phyloP scores from a whole-genome alignment of 2,888 invertebrate genomes.

The Seira musarum region DNA sequence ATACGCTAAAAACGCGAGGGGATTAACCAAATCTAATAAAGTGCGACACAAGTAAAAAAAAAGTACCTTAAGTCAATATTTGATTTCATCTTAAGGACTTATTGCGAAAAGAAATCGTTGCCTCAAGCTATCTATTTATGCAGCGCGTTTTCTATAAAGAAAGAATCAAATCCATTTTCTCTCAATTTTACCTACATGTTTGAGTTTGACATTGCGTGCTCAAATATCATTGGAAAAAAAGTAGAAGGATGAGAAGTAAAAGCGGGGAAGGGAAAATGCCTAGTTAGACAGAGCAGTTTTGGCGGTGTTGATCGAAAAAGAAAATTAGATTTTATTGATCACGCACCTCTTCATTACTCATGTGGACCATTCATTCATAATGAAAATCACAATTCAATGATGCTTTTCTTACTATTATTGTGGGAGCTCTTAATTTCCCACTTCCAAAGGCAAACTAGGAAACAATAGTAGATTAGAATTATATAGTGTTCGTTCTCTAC shows the following conservation, averaged over 20 bases:
- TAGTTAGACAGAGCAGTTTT: background rate
- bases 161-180: background rate
- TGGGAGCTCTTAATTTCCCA: background rate
- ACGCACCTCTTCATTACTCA: background rate
- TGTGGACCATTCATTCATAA: background rate
- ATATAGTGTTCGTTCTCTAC: slow-evolving; percentile 70
- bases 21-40: background rate
- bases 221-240: background rate
- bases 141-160: background rate
- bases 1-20: background rate
- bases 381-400: background rate
- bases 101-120: background rate
- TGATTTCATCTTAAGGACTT: background rate
- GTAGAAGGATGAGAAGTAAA: background rate
- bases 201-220: background rate
- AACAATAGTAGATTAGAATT: too few species aligned
- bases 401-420: background rate
- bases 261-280: background rate
- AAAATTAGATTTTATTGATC: slow-evolving; percentile 2
- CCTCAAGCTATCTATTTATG: too few species aligned
- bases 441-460: background rate
- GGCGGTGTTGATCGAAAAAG: background rate
- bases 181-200: background rate
- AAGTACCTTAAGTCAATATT: background rate
- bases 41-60: background rate